Evolutionary conservation across 2,888 invertebrate species (phyloP).

Genomic region (Leptinotarsa juncta): DNA sequence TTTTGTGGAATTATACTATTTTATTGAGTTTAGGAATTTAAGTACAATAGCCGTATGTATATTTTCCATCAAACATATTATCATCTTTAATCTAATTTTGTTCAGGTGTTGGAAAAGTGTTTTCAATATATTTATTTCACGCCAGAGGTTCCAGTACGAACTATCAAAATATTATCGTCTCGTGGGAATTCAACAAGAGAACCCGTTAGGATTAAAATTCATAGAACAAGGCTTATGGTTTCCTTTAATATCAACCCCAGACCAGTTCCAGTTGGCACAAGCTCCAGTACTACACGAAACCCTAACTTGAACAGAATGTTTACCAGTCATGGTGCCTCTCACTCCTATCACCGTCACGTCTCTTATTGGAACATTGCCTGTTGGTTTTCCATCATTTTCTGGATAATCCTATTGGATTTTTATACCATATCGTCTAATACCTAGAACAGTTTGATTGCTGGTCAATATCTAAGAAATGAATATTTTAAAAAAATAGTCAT

Average conservation of each 20-base stretch:
- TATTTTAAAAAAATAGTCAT: too few species aligned
- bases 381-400: slow-evolving; percentile 25
- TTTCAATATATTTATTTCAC: too few species aligned
- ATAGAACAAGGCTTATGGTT: slow-evolving; percentile 32
- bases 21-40: too few species aligned
- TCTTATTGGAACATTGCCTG: slow-evolving; percentile 23
- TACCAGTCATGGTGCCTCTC: slow-evolving; percentile 22
- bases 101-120: too few species aligned
- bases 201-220: slow-evolving; percentile 36
- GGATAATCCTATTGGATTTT: slow-evolving; percentile 30
- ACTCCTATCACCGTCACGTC: slow-evolving; percentile 22
- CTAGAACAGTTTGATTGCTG: slow-evolving; percentile 19
- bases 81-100: too few species aligned
- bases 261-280: slow-evolving; percentile 35
- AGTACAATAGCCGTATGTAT: too few species aligned
- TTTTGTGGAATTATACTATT: too few species aligned
- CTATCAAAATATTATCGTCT: too few species aligned
- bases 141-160: too few species aligned
- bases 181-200: slow-evolving; percentile 25
- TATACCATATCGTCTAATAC: slow-evolving; percentile 27
- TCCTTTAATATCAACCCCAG: slow-evolving; percentile 32
- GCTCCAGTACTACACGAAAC: slow-evolving; percentile 27
- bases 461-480: too few species aligned
- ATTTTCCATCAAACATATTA: too few species aligned
- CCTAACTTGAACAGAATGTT: slow-evolving; percentile 9